These are phyloP conservation scores for Sebastes wilsoni DNA, from an alignment of 2,797 vertebrate genomes.

Conservation along the genomic window DNA sequence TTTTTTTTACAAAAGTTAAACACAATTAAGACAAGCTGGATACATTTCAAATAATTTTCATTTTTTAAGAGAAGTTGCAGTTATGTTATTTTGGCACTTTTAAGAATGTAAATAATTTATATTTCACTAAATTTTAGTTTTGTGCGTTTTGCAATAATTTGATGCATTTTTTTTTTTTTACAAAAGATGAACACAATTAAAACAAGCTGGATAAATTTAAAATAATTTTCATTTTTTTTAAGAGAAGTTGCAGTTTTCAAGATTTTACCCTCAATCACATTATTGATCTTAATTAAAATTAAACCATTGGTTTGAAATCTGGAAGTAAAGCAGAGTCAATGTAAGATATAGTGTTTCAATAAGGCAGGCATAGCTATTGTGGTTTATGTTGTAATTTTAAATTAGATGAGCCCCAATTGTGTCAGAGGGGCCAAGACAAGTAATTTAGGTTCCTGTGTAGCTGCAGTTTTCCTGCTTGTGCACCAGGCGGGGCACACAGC, in stretches of 20 bases:
- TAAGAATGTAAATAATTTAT: not conserved
- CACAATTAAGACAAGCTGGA: too few relatives aligned
- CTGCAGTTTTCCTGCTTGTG: slow-evolving; percentile 54
- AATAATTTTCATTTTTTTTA: not conserved
- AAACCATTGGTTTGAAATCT: not conserved
- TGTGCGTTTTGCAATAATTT: not conserved
- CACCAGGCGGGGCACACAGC: slow-evolving; percentile 71
- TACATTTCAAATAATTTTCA: fast-evolving
- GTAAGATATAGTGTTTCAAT: not conserved
- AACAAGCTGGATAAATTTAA: fast-evolving
- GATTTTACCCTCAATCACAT: not conserved
- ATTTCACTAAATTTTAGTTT: not conserved
- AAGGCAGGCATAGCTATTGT: not conserved
- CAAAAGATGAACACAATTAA: not conserved
- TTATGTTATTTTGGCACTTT: not conserved
- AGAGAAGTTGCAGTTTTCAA: not conserved
- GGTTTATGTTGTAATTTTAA: not conserved
- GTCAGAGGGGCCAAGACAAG: not conserved
- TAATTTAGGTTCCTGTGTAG: not conserved
- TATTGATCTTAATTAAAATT: not conserved
- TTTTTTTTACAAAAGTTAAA: too few relatives aligned
- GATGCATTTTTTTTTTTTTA: not conserved
- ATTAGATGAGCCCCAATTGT: not conserved
- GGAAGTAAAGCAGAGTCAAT: not conserved
- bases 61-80: not conserved